phyloP scores from a whole-genome alignment of 2,888 invertebrate genomes.

The Taphrorychus bicolor region DNA sequence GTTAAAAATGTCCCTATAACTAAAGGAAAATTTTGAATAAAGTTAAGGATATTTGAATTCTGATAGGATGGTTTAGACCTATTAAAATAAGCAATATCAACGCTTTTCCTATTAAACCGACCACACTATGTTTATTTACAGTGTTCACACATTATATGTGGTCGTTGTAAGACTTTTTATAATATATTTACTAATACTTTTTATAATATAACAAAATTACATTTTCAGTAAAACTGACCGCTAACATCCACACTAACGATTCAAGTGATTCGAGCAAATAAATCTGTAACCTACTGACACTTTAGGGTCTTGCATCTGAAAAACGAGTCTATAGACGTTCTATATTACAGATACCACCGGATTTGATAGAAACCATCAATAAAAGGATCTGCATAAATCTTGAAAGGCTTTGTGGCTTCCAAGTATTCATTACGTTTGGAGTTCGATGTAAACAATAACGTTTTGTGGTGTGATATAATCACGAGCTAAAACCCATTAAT shows the following conservation, averaged over 20 bases:
- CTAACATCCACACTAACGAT: background rate
- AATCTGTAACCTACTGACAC: background rate
- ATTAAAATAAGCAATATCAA: too few species aligned
- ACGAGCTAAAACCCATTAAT: slow-evolving; percentile 12
- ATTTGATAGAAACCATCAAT: slow-evolving; percentile 26
- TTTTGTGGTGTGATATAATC: slow-evolving; percentile 16
- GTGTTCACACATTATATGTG: too few species aligned
- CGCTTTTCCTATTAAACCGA: too few species aligned
- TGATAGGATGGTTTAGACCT: too few species aligned
- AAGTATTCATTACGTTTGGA: slow-evolving; percentile 23
- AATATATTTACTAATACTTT: too few species aligned
- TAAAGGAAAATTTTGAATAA: too few species aligned
- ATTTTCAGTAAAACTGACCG: background rate
- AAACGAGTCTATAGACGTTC: background rate
- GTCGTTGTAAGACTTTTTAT: too few species aligned
- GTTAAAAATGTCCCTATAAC: too few species aligned
- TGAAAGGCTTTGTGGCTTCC: slow-evolving; percentile 18
- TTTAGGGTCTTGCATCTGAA: background rate
- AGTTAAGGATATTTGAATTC: too few species aligned
- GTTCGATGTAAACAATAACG: slow-evolving; percentile 24
- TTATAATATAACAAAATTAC: too few species aligned
- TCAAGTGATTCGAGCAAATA: background rate
- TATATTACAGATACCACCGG: slow-evolving; percentile 6
- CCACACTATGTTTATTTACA: too few species aligned
- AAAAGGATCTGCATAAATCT: slow-evolving; percentile 41